A percentile compares a stretch with the other conserved stretches of the same genome.
Conservation (phyloP, 1,140 invertebrate genomes). For the Uloborus diversus region DNA sequence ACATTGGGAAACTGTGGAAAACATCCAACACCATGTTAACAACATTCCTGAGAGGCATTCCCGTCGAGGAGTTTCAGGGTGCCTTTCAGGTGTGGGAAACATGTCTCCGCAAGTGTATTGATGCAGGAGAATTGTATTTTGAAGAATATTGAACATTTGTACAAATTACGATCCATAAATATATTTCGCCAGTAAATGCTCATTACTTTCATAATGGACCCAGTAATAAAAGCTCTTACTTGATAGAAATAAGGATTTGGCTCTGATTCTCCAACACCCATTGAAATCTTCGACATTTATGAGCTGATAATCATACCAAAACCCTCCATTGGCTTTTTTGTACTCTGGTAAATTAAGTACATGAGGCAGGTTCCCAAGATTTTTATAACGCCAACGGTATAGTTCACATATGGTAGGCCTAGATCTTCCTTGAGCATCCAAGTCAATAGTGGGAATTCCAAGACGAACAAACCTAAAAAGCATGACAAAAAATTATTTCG, state of each 20-base stretch:
- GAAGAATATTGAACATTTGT: too few relatives aligned
- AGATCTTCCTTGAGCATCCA: slow-evolving; percentile 97
- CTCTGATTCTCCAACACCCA: slow-evolving; percentile 94
- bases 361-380: slow-evolving; percentile 90
- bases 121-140: too few relatives aligned
- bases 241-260: slow-evolving; percentile 99
- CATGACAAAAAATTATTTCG: not conserved
- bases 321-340: slow-evolving; percentile 86
- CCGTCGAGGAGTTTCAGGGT: too few relatives aligned
- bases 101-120: too few relatives aligned
- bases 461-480: slow-evolving; percentile 80
- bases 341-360: slow-evolving; percentile 86
- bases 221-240: slow-evolving; percentile 68
- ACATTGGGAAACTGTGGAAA: too few relatives aligned
- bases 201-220: too few relatives aligned
- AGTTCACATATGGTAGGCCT: slow-evolving; percentile 90
- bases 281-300: slow-evolving; percentile 98
- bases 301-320: slow-evolving; percentile 93
- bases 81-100: too few relatives aligned
- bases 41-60: too few relatives aligned
- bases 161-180: too few relatives aligned
- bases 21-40: too few relatives aligned
- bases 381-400: slow-evolving; percentile 98
- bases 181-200: too few relatives aligned
- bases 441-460: slow-evolving; percentile 94